Base-by-base conservation (phyloP, 2,888 invertebrate genomes). In the Eristalis pertinax region DNA sequence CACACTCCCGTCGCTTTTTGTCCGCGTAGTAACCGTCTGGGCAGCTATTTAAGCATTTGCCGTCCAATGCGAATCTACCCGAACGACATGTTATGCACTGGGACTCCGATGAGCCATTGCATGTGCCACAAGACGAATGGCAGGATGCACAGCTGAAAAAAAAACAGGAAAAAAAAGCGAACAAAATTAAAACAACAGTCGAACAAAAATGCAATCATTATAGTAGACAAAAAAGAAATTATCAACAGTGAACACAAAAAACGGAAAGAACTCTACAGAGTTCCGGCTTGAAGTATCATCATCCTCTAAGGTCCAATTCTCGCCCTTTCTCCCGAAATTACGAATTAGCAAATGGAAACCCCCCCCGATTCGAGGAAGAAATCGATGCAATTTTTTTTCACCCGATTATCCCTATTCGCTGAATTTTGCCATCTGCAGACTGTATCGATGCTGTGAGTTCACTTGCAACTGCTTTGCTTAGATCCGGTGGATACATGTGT, bases 71-170 rank as follows among this genome's bases (percentile, higher is more conserved):
- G 91, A 95, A 97, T 84, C 95, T 95, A 68, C 96, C 96, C 50
- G 95, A 93, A 84, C 95, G 95, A 93, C 98, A 98, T 15, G 96
- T 95, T 90, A 97, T 96, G 93, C 98, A 98, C 91, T 97, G 96
- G 29, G 95, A 94, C 90, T 96, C 96, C 41, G 95, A 95, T 19
- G 96, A 95, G 38, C 97, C 97, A 89, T 95, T 95, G 92, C 97
- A 97, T 29, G 97, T 96, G 90, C 96, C 96, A 92, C 97, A 97
- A 29, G 96, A 95, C 69, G 95, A 93, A 93, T 97, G 97, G 91
- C 97, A 97, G 69, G 95, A 94, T 43, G 96, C 95, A 92, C 97
- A 97, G 91, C 96, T 96, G 90, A 4, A 90, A 78, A 72, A 73
- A 72, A 64, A 43, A 50, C 19, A 67, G 26, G 26, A 74, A 70